These are phyloP conservation scores for Osmerus eperlanus DNA, from an alignment of 2,113 vertebrate genomes.

Conservation along the genomic window DNA sequence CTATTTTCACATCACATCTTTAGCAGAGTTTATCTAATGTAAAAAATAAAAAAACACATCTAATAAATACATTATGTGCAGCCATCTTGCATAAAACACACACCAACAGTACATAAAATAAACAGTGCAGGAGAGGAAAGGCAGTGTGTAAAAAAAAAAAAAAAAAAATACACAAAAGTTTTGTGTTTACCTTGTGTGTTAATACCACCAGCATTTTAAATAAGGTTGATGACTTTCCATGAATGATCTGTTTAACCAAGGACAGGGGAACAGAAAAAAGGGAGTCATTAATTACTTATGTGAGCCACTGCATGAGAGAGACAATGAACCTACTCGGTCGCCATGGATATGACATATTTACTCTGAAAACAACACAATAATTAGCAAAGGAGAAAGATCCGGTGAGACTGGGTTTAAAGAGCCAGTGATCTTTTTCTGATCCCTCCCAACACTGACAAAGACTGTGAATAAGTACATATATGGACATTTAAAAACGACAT, in stretches of 20 bases:
- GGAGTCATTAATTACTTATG: constrained; percentile 99
- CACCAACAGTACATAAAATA: not conserved
- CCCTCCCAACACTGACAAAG: constrained; percentile 56
- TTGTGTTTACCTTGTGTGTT: constrained; percentile 91
- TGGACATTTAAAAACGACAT: too few relatives aligned
- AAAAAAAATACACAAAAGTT: constrained; percentile 43
- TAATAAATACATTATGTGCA: not conserved
- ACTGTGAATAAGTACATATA: constrained; percentile 56
- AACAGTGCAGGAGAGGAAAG: constrained; percentile 22
- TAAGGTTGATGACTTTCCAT: constrained; percentile 93
- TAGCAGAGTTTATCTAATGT: not conserved
- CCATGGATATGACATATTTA: constrained; percentile 99
- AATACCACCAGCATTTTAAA: constrained; percentile 79
- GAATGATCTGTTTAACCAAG: constrained; percentile 99
- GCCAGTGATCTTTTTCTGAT: constrained; percentile 84
- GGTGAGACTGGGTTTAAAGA: constrained; percentile 97
- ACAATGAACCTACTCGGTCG: constrained; percentile 99
- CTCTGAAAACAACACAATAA: constrained; percentile 99
- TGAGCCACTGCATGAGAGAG: constrained; percentile 99
- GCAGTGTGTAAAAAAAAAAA: constrained; percentile 22
- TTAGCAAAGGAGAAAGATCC: constrained; percentile 99
- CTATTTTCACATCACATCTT: not conserved
- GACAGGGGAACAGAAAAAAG: constrained; percentile 88
- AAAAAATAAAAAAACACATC: too few relatives aligned
- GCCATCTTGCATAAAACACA: constrained; percentile 22